Evolutionary conservation across 2,888 invertebrate genomes (phyloP), one percentile per base, ranked within the genome.

Genomic region (Craniophora ligustri): DNA sequence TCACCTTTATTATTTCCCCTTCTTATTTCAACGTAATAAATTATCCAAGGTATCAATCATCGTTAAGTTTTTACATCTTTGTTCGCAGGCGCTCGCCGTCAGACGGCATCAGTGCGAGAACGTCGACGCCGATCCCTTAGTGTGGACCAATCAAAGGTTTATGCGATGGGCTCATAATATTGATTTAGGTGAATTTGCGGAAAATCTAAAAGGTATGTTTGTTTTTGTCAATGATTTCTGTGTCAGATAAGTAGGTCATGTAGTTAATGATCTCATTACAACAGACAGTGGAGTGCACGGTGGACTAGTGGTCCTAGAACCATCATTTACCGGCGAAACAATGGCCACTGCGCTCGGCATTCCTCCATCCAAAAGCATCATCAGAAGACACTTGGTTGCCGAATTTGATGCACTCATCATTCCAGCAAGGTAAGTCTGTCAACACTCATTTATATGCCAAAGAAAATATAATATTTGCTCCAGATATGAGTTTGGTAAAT

Each of bases 111-210:
- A 98, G 84, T 97, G 97, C 84, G 98, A 98, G 85, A 96, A 96
- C 74, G 95, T 96, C 55, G 97, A 98, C 84, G 96, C 96, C 4
- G 98, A 99, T 93, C 98, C 98, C 41, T 94, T 98, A 73, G 98
- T 99, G 45, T 99, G 99, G 99, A 98, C 98, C 76, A 98, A 98
- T 93, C 97, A 98, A 85, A 95, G 98, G 81, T 98, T 98, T 87
- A 96, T 98, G 78, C 96, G 97, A 82, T 99, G 98, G 99, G 97
- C 98, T 19, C 95, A 97, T 79, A 97, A 97, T 86, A 98, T 99
- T 84, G 98, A 99, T 94, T 95, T 99, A 79, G 96, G 96, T 55
- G 98, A 98, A 94, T 98, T 98, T 87, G 97, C 98, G 70, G 98
- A 98, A 71, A 98, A 98, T 90, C 94, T 98, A 32, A 98, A 97